Percentiles rank a stretch among this genome's conserved stretches.
Conservation (phyloP, 2,797 vertebrate genomes). For the Falco naumanni region DNA sequence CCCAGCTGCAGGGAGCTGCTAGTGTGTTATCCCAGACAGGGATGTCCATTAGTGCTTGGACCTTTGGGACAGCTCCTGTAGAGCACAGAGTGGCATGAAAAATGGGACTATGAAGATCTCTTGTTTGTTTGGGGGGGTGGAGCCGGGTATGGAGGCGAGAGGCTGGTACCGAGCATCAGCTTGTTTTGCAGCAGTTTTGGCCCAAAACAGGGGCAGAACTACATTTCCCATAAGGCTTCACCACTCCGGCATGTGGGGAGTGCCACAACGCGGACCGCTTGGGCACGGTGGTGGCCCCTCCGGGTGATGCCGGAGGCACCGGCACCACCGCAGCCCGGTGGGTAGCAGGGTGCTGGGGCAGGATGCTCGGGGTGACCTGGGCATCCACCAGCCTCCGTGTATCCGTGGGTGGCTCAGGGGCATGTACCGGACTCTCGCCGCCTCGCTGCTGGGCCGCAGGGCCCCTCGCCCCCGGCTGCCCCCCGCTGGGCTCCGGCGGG, state of each 20-base stretch:
- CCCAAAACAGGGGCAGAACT: fast-evolving
- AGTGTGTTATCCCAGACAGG: neutral
- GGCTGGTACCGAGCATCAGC: fast-evolving
- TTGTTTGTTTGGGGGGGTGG: neutral
- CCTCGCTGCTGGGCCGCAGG: neutral
- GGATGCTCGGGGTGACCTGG: neutral
- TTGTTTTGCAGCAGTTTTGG: neutral
- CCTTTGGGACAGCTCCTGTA: neutral
- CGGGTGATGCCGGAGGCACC: neutral
- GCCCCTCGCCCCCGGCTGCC: fast-evolving
- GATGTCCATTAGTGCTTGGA: neutral
- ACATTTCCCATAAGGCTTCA: neutral
- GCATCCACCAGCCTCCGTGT: neutral
- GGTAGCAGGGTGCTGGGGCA: neutral
- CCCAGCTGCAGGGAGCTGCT: neutral
- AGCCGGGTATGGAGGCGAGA: fast-evolving
- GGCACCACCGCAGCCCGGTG: fast-evolving
- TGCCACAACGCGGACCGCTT: neutral
- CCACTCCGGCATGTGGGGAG: neutral
- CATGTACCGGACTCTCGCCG: neutral
- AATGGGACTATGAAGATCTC: fast-evolving
- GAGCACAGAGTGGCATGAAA: neutral
- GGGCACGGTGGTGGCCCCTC: neutral
- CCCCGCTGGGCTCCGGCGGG: fast-evolving
- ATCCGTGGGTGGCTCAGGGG: neutral